These are phyloP conservation scores for Auanema sp. DNA, from an alignment of 2,888 invertebrate species.

Conservation along the genomic window DNA sequence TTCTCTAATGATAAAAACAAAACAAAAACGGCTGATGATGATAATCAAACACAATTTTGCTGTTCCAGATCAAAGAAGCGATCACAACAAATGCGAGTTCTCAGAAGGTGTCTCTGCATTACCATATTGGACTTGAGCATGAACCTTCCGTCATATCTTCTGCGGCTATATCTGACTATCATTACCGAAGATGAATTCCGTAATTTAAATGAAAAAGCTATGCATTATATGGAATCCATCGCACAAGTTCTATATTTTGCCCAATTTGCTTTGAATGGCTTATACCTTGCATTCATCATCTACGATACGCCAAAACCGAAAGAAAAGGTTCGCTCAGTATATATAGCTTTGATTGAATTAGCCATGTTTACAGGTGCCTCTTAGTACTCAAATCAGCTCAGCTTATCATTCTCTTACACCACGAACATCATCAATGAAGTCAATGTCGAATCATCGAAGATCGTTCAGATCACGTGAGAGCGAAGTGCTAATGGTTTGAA, in stretches of 20 bases:
- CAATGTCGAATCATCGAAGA: not conserved
- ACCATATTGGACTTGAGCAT: conserved; percentile 58
- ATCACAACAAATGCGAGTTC: conserved; percentile 50
- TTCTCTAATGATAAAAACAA: too few relatives aligned
- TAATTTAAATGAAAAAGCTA: conserved; percentile 19
- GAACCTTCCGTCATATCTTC: conserved; percentile 57
- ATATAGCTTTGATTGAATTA: not conserved
- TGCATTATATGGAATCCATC: conserved; percentile 43
- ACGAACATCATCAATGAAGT: conserved; percentile 3
- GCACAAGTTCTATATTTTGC: conserved; percentile 58
- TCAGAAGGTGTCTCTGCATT: conserved; percentile 52
- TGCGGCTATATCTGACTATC: conserved; percentile 50
- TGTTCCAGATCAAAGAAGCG: conserved; percentile 37
- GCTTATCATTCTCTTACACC: conserved; percentile 13
- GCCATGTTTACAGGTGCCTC: conserved; percentile 18
- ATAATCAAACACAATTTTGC: too few relatives aligned
- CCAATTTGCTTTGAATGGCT: conserved; percentile 58
- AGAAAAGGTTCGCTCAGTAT: conserved; percentile 21
- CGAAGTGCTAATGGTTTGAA: too few relatives aligned
- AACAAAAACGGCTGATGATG: too few relatives aligned
- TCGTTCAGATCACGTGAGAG: too few relatives aligned
- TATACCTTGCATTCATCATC: conserved; percentile 56
- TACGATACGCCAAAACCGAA: conserved; percentile 49
- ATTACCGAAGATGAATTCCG: conserved; percentile 26
- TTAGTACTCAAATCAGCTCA: conserved; percentile 20